These are phyloP conservation scores for Achlya flavicornis DNA, from an alignment of 2,888 invertebrate species.

Conservation along the genomic window DNA sequence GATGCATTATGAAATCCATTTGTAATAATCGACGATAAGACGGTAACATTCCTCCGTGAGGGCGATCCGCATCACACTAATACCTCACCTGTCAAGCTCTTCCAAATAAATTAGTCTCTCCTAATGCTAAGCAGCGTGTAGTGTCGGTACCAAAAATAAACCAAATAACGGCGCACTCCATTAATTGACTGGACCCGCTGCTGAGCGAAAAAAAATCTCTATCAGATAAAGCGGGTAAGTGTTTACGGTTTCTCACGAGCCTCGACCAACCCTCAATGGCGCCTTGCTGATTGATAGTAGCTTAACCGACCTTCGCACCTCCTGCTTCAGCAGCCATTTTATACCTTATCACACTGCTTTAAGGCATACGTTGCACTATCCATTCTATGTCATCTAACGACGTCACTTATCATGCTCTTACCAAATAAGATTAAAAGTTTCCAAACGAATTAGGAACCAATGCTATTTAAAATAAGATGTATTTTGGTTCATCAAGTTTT, in stretches of 20 bases:
- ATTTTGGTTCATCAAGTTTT: slow-evolving; percentile 25
- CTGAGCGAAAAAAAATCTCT: slow-evolving; percentile 76
- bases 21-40: slow-evolving; percentile 53
- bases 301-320: slow-evolving; percentile 73
- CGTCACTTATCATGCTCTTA: slow-evolving; percentile 33
- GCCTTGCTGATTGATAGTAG: slow-evolving; percentile 83
- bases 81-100: slow-evolving; percentile 72
- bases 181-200: slow-evolving; percentile 81
- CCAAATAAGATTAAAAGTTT: slow-evolving; percentile 32
- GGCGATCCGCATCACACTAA: slow-evolving; percentile 64
- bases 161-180: slow-evolving; percentile 80
- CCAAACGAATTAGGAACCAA: slow-evolving; percentile 34
- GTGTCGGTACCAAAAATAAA: slow-evolving; percentile 71
- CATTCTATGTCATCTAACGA: neutral
- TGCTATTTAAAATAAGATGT: slow-evolving; percentile 25
- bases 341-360: slow-evolving; percentile 33
- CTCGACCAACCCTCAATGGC: slow-evolving; percentile 82
- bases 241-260: slow-evolving; percentile 83
- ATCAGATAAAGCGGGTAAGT: slow-evolving; percentile 82
- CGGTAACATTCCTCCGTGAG: slow-evolving; percentile 52
- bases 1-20: slow-evolving; percentile 42
- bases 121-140: slow-evolving; percentile 66
- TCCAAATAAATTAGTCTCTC: slow-evolving; percentile 74
- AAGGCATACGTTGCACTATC: slow-evolving; percentile 36
- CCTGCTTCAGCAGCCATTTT: slow-evolving; percentile 33